Percentiles rank a stretch among this genome's conserved stretches.
Evolutionary conservation across 2,888 invertebrate genomes (phyloP).

Genomic region (Zaprionus lineosus): DNA sequence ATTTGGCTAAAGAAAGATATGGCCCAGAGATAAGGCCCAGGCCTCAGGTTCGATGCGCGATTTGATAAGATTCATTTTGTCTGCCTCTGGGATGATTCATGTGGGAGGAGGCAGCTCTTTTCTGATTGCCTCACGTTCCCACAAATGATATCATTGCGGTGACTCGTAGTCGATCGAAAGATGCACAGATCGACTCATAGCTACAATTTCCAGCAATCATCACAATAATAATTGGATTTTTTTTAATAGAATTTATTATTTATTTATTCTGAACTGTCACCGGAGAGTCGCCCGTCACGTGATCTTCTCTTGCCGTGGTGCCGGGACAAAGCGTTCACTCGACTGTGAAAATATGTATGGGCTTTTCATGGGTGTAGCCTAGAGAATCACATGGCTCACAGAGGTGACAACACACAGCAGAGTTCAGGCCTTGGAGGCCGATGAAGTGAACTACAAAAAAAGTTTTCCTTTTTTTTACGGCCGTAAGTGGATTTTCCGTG

Average conservation of each 20-base stretch:
- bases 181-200: not conserved
- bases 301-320: conserved; percentile 16
- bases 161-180: no score
- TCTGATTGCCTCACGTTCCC: conserved; percentile 36
- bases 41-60: not conserved
- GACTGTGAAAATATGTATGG: no score
- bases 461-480: no score
- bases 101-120: conserved; percentile 6
- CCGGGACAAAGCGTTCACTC: no score
- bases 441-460: no score
- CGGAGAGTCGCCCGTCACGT: conserved; percentile 35
- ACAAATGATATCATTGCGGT: no score
- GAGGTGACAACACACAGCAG: no score
- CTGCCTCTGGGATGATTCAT: no score
- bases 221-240: conserved; percentile 1
- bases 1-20: conserved; percentile 8
- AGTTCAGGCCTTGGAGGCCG: no score
- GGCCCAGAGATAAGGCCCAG: not conserved
- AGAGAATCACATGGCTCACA: no score
- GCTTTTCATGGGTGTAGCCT: no score
- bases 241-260: conserved; percentile 5
- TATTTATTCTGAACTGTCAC: conserved; percentile 37
- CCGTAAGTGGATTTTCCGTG: no score
- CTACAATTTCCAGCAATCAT: conserved; percentile 8
- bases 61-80: conserved; percentile 49